Percentiles rank a stretch among this genome's conserved stretches.
Evolutionary conservation across 1,140 invertebrate genomes (phyloP).

Genomic region (Zaprionus kolodkinae): DNA sequence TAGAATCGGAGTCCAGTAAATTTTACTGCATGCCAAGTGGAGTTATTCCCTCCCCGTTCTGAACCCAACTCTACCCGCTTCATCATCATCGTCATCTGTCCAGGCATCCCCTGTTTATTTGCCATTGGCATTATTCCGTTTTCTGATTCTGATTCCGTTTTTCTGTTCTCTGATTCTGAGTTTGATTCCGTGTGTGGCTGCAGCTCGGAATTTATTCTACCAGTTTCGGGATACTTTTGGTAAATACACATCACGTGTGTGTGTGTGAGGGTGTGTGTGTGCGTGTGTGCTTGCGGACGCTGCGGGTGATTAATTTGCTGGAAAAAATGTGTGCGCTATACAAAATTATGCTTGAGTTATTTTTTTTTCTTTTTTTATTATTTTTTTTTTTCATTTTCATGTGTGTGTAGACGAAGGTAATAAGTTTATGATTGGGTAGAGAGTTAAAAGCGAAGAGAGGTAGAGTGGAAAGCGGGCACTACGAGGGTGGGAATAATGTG

Average conservation of each 20-base stretch:
- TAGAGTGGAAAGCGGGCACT: neutral
- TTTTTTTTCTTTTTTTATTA: too few relatives aligned
- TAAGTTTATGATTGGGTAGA: constrained; percentile 42
- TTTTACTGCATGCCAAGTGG: constrained; percentile 48
- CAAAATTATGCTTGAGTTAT: constrained; percentile 38
- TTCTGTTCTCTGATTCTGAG: neutral
- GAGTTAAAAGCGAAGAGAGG: neutral
- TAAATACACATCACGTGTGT: constrained; percentile 6
- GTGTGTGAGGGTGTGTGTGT: neutral
- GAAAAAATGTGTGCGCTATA: constrained; percentile 48
- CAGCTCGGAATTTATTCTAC: constrained; percentile 28
- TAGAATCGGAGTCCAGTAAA: constrained; percentile 35
- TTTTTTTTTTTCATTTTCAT: neutral
- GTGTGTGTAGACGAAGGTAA: constrained; percentile 52
- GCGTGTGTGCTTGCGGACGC: constrained; percentile 43
- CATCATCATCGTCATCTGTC: neutral
- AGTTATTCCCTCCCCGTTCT: constrained; percentile 54
- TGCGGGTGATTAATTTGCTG: constrained; percentile 76
- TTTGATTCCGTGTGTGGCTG: constrained; percentile 37
- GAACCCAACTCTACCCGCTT: constrained; percentile 11
- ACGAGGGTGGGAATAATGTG: constrained; percentile 1
- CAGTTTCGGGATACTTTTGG: constrained; percentile 34
- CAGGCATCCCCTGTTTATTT: constrained; percentile 56
- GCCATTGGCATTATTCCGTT: constrained; percentile 68
- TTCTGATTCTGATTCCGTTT: constrained; percentile 22